Evolutionary conservation across 2,113 vertebrate genomes (phyloP).

Genomic region (Gambusia affinis): DNA sequence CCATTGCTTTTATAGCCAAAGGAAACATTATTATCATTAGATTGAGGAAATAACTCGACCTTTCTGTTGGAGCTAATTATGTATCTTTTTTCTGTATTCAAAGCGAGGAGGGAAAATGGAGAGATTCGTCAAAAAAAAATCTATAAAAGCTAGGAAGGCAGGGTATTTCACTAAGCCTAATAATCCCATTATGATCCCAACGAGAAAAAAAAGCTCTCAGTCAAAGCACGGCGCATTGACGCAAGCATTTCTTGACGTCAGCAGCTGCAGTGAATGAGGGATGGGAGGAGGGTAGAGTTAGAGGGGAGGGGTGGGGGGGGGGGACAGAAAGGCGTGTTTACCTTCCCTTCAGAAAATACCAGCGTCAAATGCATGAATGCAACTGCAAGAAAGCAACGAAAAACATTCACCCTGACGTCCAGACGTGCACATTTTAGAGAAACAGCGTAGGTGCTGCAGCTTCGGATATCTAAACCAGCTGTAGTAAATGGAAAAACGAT

Average conservation of each 20-base stretch:
- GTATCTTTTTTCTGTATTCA: slow-evolving; percentile 35
- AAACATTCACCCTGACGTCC: slow-evolving; percentile 9
- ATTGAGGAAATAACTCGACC: slow-evolving; percentile 1
- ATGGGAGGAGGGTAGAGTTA: slow-evolving; percentile 35
- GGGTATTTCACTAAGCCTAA: slow-evolving; percentile 77
- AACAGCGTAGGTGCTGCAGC: slow-evolving; percentile 30
- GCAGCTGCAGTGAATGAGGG: slow-evolving; percentile 83
- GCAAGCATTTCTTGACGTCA: slow-evolving; percentile 94
- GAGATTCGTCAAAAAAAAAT: slow-evolving; percentile 45
- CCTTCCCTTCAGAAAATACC: slow-evolving; percentile 72
- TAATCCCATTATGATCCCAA: slow-evolving; percentile 88
- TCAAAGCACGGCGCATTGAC: slow-evolving; percentile 93
- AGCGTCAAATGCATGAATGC: slow-evolving; percentile 71
- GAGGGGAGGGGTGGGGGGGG: slow-evolving; percentile 11
- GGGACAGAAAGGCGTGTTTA: slow-evolving; percentile 67
- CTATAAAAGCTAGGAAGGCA: slow-evolving; percentile 67
- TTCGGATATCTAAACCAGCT: slow-evolving; percentile 68
- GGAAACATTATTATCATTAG: slow-evolving; percentile 21
- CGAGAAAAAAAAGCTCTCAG: slow-evolving; percentile 83
- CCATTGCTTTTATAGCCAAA: neutral
- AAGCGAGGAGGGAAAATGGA: slow-evolving; percentile 46
- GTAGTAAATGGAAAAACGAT: slow-evolving; percentile 69
- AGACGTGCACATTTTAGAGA: slow-evolving; percentile 26
- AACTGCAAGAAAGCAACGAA: slow-evolving; percentile 26
- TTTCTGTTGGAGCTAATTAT: slow-evolving; percentile 24